Base-by-base conservation (phyloP, 2,797 vertebrate species). In the Sebastes nivosus region DNA sequence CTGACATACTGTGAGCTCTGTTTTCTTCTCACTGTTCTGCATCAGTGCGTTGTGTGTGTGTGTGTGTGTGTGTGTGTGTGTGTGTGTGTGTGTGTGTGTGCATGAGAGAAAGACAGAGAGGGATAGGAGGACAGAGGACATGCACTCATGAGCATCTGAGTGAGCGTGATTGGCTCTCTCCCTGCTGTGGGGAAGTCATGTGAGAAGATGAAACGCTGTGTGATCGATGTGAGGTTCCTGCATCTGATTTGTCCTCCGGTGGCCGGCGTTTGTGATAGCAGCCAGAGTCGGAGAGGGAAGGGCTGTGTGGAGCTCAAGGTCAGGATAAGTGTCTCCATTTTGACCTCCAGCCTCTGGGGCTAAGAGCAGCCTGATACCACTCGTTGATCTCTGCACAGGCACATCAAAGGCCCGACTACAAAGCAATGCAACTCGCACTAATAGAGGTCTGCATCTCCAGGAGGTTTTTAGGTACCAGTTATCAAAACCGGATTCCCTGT, bases 171-270 rank as follows among this genome's bases (percentile, higher is more conserved):
- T 73, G 69, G 77, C 79, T 75, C 81, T 55, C 32, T 58, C 67
- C 75, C 81, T 65, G 82, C 86, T 73, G 71, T 72, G 77, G 80
- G 77, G 84, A 89, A 88, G 92, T 92, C 92, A 94, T 92, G 91
- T 87, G 91, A 93, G 91, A 93, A 89, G 91, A 88, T 89, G 88
- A 88, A 91, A 79, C 79, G 10, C 72, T 69, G 77, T 54, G 75
- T 90, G 93, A 95, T 94, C 89, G 86, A 94, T 94, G 90, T 32
- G 77, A 83, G 83, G 88, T 71, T 89, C 85, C 80, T 88, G 91
- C 87, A 67, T 92, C 82, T 81, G 87, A 87, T 86, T 89, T 87
- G 88, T 91, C 86, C 90, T 88, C 82, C 22, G 10, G 65, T 76
- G 69, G 82, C 68, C 12, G 36, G 75, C 22, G 20, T 78, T 84